Percentiles rank a stretch among this genome's conserved stretches.
Conservation (phyloP, 2,797 vertebrate species). For the Poeciliopsis gracilis region DNA sequence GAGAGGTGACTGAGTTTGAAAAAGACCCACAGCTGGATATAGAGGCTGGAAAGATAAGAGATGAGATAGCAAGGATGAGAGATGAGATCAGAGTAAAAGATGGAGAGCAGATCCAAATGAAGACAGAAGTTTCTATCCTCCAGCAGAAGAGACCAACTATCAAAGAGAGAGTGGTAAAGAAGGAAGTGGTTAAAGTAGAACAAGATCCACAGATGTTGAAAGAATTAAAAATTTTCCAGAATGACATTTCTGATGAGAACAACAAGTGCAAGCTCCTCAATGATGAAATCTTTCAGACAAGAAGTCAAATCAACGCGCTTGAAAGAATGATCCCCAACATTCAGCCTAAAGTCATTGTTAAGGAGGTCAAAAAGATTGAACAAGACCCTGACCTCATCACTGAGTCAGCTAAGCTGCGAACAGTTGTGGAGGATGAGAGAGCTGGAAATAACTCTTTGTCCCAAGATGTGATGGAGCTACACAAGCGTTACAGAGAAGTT, state of each 20-base stretch:
- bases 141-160: constrained; percentile 86
- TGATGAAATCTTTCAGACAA: constrained; percentile 83
- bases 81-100: constrained; percentile 76
- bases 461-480: constrained; percentile 80
- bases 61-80: constrained; percentile 81
- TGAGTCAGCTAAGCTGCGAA: constrained; percentile 81
- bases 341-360: constrained; percentile 91
- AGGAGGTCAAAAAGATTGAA: constrained; percentile 92
- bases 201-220: constrained; percentile 89
- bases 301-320: constrained; percentile 84
- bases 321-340: constrained; percentile 88
- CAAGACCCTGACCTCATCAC: constrained; percentile 87
- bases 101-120: constrained; percentile 81
- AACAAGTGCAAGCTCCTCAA: constrained; percentile 79
- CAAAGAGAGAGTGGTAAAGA: constrained; percentile 90
- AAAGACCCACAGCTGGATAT: constrained; percentile 89
- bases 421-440: constrained; percentile 81
- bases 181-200: constrained; percentile 92
- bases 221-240: constrained; percentile 81
- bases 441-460: constrained; percentile 74
- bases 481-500: constrained; percentile 73
- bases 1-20: constrained; percentile 94
- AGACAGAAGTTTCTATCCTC: constrained; percentile 85
- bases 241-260: constrained; percentile 84
- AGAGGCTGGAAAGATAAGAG: constrained; percentile 82